Evolutionary conservation across 2,797 vertebrate genomes (phyloP).

Genomic region (Octomys mimax): DNA sequence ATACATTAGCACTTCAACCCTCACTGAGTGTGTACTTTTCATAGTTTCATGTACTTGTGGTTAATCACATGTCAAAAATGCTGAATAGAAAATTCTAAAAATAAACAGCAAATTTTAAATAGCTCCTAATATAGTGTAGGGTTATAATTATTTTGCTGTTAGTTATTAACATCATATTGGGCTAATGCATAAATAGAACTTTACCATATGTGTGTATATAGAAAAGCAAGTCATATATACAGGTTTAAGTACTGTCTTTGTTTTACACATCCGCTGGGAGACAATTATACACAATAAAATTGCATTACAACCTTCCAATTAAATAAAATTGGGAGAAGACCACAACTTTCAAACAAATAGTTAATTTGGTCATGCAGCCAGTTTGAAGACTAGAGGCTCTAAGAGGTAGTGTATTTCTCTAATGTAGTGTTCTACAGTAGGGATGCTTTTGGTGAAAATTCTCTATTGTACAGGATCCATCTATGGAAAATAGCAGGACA

Average conservation of each 20-base stretch:
- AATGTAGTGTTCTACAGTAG: neutral
- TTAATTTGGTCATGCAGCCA: neutral
- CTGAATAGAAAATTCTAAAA: neutral
- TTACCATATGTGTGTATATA: neutral
- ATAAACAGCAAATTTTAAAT: neutral
- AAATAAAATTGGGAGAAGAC: neutral
- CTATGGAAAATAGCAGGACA: neutral
- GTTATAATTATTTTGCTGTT: neutral
- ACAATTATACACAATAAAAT: neutral
- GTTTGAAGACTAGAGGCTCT: neutral
- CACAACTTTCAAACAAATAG: neutral
- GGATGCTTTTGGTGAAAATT: neutral
- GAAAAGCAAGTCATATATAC: too few species aligned
- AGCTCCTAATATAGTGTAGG: neutral
- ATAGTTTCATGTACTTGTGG: neutral
- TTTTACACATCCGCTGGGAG: neutral
- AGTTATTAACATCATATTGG: neutral
- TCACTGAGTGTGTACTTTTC: neutral
- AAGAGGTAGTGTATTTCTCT: neutral
- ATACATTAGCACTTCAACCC: neutral
- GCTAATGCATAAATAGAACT: neutral
- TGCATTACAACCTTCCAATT: constrained; percentile 2
- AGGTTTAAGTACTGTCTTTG: neutral
- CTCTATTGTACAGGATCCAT: neutral
- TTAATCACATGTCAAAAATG: neutral